Evolutionary conservation across 2,797 vertebrate genomes (phyloP), one percentile per base, ranked within the genome.

Genomic region (Alca torda): DNA sequence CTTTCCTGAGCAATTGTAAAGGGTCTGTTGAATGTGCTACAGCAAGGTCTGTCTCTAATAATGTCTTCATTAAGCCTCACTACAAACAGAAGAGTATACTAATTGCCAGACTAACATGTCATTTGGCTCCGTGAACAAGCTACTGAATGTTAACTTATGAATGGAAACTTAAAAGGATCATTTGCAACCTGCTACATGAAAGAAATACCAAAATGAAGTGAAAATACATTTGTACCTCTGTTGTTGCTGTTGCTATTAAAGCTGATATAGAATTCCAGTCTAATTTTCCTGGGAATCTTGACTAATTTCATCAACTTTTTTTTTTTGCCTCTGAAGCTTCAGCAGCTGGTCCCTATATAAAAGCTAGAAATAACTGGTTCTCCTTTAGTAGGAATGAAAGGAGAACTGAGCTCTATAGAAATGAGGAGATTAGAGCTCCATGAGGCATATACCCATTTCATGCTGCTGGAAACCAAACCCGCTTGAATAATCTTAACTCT

Each of bases 351-450:
- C n/a, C 17, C 43, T 73, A 31, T 64, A 56, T 91, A 90, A 87
- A 93, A 92, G 70, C 80, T 89, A 90, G 78, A 90, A 95, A 87
- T 95, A 82, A 90, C 89, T 93, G 37, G 51, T 74, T 61, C 37
- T 93, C 11, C 75, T 93, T 67, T 76, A 64, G 73, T 43, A 75
- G 51, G 69, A 95, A 81, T 96, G 84, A 97, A 95, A 96, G 69
- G 86, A 90, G 88, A 94, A 84, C 48, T 81, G 89, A 96, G 77
- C 54, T 94, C 94, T 88, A 92, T 95, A 95, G 93, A 97, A 96
- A 91, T 61, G 73, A 96, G 81, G 86, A 96, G 94, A 96, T 96
- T 97, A 97, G 87, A 95, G 50, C 83, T 96, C 89, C 74, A 61
- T 94, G 94, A 94, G 72, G 84, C 75, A 95, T 86, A 90, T 75